Percentiles rank a stretch among this genome's conserved stretches.
These are phyloP conservation scores for Lacanobia oleracea DNA, from an alignment of 2,888 invertebrate genomes.

Conservation along the genomic window DNA sequence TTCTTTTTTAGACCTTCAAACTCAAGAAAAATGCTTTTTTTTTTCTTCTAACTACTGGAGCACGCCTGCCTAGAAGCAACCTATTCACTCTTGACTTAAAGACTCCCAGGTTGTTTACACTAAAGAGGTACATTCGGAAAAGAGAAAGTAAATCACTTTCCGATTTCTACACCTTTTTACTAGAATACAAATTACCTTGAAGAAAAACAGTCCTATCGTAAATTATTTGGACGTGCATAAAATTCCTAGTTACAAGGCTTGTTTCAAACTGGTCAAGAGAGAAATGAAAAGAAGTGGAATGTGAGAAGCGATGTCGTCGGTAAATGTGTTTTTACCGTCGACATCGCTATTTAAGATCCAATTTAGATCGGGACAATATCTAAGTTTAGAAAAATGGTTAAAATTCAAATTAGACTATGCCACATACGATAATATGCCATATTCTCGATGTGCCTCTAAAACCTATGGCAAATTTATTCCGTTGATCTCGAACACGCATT, in stretches of 20 bases:
- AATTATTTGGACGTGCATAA: slow-evolving; percentile 51
- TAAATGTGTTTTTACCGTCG: too few relatives aligned
- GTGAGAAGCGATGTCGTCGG: too few relatives aligned
- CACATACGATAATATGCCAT: too few relatives aligned
- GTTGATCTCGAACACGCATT: neutral
- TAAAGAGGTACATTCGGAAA: slow-evolving; percentile 31
- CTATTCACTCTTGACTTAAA: too few relatives aligned
- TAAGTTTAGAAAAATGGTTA: neutral
- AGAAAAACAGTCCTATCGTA: slow-evolving; percentile 39
- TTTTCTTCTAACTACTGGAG: too few relatives aligned
- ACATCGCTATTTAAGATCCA: neutral
- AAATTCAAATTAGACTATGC: neutral
- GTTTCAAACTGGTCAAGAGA: slow-evolving; percentile 23
- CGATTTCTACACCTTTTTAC: slow-evolving; percentile 44
- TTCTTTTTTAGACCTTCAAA: slow-evolving; percentile 14
- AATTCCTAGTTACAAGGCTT: slow-evolving; percentile 46
- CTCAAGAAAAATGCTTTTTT: slow-evolving; percentile 5
- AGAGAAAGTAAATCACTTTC: slow-evolving; percentile 61
- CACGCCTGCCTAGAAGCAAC: too few relatives aligned
- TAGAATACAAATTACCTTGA: slow-evolving; percentile 42
- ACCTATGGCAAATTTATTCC: slow-evolving; percentile 1
- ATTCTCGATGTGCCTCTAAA: neutral
- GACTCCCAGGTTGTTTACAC: too few relatives aligned
- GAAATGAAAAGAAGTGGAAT: neutral
- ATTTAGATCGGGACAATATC: neutral